These are phyloP conservation scores for Timandra comae DNA, from an alignment of 2,888 invertebrate species.

Conservation along the genomic window DNA sequence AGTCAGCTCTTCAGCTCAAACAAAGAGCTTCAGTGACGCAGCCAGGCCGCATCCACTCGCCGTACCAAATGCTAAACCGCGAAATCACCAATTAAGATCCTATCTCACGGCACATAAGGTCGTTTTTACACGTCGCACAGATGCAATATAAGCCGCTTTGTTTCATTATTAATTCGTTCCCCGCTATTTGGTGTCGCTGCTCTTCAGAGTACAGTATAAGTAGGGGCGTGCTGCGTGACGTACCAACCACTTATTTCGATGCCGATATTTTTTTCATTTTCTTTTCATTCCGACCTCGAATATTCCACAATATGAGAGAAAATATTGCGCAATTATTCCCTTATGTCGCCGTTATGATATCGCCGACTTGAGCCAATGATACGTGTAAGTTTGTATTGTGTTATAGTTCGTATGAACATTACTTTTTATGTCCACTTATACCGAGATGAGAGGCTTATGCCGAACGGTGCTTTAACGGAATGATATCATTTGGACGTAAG, in stretches of 20 bases:
- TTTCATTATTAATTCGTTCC: slow-evolving; percentile 66
- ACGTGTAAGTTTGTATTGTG: slow-evolving; percentile 5
- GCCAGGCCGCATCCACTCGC: slow-evolving; percentile 49
- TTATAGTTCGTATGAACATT: slow-evolving; percentile 4
- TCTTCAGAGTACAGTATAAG: slow-evolving; percentile 58
- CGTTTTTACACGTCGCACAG: slow-evolving; percentile 36
- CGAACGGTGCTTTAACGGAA: slow-evolving; percentile 3
- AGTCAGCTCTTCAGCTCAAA: slow-evolving; percentile 73
- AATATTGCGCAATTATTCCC: slow-evolving; percentile 6
- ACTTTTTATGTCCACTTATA: slow-evolving; percentile 9
- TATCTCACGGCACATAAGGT: slow-evolving; percentile 56
- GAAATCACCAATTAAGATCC: slow-evolving; percentile 61
- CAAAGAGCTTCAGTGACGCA: slow-evolving; percentile 68
- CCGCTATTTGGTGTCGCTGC: slow-evolving; percentile 71
- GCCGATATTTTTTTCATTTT: slow-evolving; percentile 29
- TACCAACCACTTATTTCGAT: slow-evolving; percentile 45
- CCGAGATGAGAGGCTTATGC: slow-evolving; percentile 2
- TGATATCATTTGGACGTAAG: slow-evolving; percentile 6
- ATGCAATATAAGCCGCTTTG: slow-evolving; percentile 58
- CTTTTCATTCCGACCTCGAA: slow-evolving; percentile 11
- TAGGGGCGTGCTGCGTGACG: slow-evolving; percentile 51
- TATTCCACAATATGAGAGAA: slow-evolving; percentile 14
- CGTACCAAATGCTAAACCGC: slow-evolving; percentile 47
- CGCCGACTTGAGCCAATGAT: slow-evolving; percentile 9
- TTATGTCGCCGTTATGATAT: slow-evolving; percentile 4